A percentile compares a stretch with the other conserved stretches of the same genome.
These are phyloP conservation scores for Eulemur mongoz DNA, from an alignment of 2,797 vertebrate genomes.

Conservation along the genomic window DNA sequence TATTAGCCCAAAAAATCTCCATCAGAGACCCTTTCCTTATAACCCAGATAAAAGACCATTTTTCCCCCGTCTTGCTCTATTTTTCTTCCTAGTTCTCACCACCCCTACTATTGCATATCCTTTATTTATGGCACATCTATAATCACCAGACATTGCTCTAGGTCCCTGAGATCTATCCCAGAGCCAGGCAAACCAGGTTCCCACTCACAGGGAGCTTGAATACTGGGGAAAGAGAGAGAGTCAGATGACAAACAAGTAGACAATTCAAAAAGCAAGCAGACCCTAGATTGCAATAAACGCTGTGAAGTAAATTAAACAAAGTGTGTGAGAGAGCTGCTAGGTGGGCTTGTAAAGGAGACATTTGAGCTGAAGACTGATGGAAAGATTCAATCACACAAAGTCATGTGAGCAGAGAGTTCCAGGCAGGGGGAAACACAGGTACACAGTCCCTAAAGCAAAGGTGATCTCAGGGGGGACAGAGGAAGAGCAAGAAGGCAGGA, in stretches of 20 bases:
- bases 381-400: neutral
- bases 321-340: neutral
- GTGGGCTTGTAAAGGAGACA: neutral
- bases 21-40: neutral
- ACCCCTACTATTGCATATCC: neutral
- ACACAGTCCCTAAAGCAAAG: neutral
- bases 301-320: neutral
- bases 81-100: neutral
- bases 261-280: neutral
- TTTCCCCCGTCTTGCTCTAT: neutral
- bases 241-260: neutral
- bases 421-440: neutral
- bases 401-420: neutral
- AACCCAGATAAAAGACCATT: neutral
- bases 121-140: neutral
- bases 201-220: neutral
- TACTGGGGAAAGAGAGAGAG: neutral
- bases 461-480: too few species aligned
- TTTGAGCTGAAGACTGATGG: neutral
- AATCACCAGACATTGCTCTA: neutral
- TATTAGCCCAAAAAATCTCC: neutral
- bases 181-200: neutral
- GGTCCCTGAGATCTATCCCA: neutral
- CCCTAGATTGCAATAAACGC: neutral
- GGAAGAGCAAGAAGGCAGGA: neutral